A percentile compares a stretch with the other conserved stretches of the same genome.
Conservation (phyloP, 1,140 invertebrate species). For the Brachionus paranguensis region DNA sequence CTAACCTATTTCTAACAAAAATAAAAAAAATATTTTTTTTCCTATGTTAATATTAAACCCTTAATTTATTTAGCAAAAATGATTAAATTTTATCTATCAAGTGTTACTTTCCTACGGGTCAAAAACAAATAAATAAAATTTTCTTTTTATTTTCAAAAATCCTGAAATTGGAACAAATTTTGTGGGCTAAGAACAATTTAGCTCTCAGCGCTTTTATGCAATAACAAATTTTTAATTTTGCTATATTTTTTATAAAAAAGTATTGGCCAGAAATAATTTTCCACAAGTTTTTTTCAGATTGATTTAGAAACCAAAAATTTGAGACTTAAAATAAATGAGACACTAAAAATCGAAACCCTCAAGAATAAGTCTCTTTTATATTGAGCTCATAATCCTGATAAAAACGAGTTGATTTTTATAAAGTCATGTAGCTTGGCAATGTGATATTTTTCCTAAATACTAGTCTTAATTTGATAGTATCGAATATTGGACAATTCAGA, state of each 20-base stretch:
- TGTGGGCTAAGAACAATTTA: neutral
- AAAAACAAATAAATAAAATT: neutral
- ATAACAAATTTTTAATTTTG: neutral
- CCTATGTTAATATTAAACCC: neutral
- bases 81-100: neutral
- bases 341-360: neutral
- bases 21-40: neutral
- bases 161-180: neutral
- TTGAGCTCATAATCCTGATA: neutral
- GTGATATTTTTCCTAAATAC: neutral
- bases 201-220: neutral
- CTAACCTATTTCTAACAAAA: neutral
- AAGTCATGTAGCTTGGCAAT: neutral
- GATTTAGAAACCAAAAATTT: neutral
- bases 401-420: neutral
- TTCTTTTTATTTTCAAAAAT: neutral
- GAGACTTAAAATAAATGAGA: neutral
- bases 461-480: neutral
- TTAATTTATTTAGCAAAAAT: neutral
- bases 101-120: neutral
- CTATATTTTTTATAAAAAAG: neutral
- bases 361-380: neutral
- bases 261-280: neutral
- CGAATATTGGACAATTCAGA: neutral
- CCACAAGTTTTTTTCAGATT: neutral